A percentile compares a stretch with the other conserved stretches of the same genome.
Evolutionary conservation across 2,888 invertebrate species (phyloP).

Genomic region (Dromius quadrimaculatus): DNA sequence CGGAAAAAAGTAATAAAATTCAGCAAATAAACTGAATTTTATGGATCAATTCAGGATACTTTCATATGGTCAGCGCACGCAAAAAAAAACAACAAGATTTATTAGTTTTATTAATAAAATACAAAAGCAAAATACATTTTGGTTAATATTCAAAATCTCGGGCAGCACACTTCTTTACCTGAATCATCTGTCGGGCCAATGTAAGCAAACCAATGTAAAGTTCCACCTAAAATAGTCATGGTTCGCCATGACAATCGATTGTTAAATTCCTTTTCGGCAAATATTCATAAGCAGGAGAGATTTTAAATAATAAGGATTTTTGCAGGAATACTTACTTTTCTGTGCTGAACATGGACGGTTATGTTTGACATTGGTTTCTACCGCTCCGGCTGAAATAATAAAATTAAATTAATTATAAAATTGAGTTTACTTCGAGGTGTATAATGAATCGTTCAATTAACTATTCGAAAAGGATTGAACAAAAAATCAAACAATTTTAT

Average conservation of each 20-base stretch:
- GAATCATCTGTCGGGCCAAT: slow-evolving; percentile 62
- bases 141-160: slow-evolving; percentile 1
- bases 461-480: no score
- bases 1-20: slow-evolving; percentile 13
- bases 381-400: slow-evolving; percentile 59
- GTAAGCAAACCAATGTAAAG: slow-evolving; percentile 66
- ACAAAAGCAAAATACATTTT: slow-evolving; percentile 33
- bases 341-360: slow-evolving; percentile 59
- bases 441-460: no score
- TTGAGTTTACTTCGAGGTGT: not conserved
- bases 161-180: slow-evolving; percentile 38
- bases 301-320: not conserved
- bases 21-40: not conserved
- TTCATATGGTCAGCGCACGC: slow-evolving; percentile 7
- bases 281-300: slow-evolving; percentile 4
- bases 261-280: not conserved
- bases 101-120: slow-evolving; percentile 43
- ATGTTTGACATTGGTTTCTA: slow-evolving; percentile 45
- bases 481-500: no score
- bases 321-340: slow-evolving; percentile 57
- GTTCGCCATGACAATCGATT: slow-evolving; percentile 52
- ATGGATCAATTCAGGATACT: not conserved
- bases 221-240: slow-evolving; percentile 59
- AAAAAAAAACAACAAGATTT: slow-evolving; percentile 13
- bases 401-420: slow-evolving; percentile 13